A percentile compares a stretch with the other conserved stretches of the same genome.
Conservation (phyloP, 2,797 vertebrate genomes). For the Tenualosa thibaudeaui region DNA sequence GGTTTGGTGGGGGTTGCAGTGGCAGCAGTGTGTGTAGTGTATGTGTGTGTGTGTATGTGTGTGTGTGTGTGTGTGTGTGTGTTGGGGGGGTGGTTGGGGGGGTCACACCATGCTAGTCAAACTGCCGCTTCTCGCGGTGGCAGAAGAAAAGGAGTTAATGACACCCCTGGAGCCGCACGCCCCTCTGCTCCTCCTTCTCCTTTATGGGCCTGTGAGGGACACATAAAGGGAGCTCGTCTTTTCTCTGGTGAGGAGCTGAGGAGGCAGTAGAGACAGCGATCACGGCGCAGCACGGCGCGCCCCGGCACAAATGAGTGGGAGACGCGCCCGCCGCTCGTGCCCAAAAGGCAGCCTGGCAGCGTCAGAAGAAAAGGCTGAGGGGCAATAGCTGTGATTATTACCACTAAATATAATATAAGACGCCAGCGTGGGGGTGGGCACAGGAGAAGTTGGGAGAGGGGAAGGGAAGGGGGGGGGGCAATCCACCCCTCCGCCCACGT, state of each 20-base stretch:
- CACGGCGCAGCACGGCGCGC: constrained; percentile 49
- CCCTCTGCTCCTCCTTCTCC: constrained; percentile 69
- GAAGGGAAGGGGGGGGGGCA: constrained; percentile 43
- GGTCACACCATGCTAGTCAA: constrained; percentile 70
- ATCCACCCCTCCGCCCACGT: constrained; percentile 71
- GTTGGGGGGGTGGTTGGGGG: constrained; percentile 44
- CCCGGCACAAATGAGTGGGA: constrained; percentile 64
- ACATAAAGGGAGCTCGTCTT: constrained; percentile 56
- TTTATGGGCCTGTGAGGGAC: constrained; percentile 72
- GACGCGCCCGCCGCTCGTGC: neutral
- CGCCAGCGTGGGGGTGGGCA: constrained; percentile 35
- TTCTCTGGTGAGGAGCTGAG: constrained; percentile 58
- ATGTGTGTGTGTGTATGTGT: constrained; percentile 51
- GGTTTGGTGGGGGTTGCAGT: neutral
- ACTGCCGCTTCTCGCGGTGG: constrained; percentile 68
- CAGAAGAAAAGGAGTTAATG: constrained; percentile 77
- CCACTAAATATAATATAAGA: constrained; percentile 80
- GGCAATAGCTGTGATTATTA: constrained; percentile 78
- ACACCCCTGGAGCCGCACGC: constrained; percentile 70
- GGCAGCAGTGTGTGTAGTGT: constrained; percentile 33
- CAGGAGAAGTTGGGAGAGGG: constrained; percentile 43
- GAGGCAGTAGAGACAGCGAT: constrained; percentile 66
- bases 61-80: constrained; percentile 61
- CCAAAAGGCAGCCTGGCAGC: constrained; percentile 18
- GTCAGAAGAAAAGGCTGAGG: constrained; percentile 37